phyloP scores from a whole-genome alignment of 2,888 invertebrate genomes.

The Leptopilina drosophilae region DNA sequence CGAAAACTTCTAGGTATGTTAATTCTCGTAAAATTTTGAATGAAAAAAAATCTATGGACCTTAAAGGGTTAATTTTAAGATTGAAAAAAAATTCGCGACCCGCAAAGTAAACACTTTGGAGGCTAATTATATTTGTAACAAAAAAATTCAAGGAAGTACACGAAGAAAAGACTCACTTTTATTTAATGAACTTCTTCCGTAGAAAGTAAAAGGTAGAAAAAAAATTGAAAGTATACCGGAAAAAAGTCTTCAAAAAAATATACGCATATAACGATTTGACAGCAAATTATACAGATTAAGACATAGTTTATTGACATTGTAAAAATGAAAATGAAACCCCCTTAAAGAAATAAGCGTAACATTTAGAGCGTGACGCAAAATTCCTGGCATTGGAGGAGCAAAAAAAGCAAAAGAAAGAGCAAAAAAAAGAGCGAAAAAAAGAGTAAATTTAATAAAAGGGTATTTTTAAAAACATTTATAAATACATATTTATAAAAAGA shows the following conservation, averaged over 20 bases:
- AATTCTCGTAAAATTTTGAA: no score
- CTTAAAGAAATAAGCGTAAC: background rate
- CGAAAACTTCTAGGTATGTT: no score
- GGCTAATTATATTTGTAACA: constrained; percentile 27
- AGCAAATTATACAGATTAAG: background rate
- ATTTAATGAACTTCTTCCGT: background rate
- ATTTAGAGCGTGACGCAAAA: no score
- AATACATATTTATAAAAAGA: background rate
- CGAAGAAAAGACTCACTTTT: constrained; percentile 27
- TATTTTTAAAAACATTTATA: no score
- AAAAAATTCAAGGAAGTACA: constrained; percentile 33
- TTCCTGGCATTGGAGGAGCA: no score
- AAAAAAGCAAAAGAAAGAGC: no score
- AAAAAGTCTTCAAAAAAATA: constrained; percentile 24
- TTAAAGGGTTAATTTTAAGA: no score
- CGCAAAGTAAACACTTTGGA: no score
- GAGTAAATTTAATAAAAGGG: no score
- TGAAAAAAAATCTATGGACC: no score
- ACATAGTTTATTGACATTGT: background rate
- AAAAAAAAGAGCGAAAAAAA: no score
- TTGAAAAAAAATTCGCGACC: no score
- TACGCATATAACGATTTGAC: background rate
- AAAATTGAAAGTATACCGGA: background rate
- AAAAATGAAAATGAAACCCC: background rate
- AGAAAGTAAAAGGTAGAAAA: background rate